phyloP scores from a whole-genome alignment of 2,797 vertebrate genomes.

The Coilia nasus region DNA sequence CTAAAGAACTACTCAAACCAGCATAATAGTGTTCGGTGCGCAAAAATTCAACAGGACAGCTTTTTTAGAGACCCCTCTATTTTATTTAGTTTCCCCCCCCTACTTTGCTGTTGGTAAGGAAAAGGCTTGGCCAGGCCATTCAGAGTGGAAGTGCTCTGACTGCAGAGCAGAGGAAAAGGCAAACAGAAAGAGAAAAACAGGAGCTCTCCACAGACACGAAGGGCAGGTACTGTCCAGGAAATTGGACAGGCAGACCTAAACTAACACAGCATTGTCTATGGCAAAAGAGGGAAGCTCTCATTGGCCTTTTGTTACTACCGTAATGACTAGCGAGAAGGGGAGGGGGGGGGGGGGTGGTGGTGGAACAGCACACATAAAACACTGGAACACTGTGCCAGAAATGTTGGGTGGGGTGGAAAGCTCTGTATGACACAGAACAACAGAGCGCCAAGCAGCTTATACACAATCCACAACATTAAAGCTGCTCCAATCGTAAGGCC shows the following conservation, averaged over 20 bases:
- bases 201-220: slow-evolving; percentile 28
- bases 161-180: slow-evolving; percentile 45
- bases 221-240: slow-evolving; percentile 46
- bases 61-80: slow-evolving; percentile 53
- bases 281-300: slow-evolving; percentile 35
- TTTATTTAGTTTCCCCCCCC: slow-evolving; percentile 66
- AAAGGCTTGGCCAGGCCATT: slow-evolving; percentile 31
- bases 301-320: slow-evolving; percentile 49
- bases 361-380: slow-evolving; percentile 47
- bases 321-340: slow-evolving; percentile 31
- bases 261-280: slow-evolving; percentile 34
- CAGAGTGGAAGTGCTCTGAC: slow-evolving; percentile 49
- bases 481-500: not conserved
- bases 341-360: not conserved
- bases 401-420: slow-evolving; percentile 48
- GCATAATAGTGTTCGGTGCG: no score
- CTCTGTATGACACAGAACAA: slow-evolving; percentile 31
- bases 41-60: slow-evolving; percentile 56
- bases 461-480: not conserved
- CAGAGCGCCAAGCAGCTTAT: not conserved
- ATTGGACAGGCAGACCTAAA: slow-evolving; percentile 32
- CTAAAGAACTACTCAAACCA: no score
- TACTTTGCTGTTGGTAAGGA: slow-evolving; percentile 50
- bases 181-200: slow-evolving; percentile 54
- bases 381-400: slow-evolving; percentile 41